These are phyloP conservation scores for Orthonyx spaldingii DNA, from an alignment of 2,113 vertebrate species.

Conservation along the genomic window DNA sequence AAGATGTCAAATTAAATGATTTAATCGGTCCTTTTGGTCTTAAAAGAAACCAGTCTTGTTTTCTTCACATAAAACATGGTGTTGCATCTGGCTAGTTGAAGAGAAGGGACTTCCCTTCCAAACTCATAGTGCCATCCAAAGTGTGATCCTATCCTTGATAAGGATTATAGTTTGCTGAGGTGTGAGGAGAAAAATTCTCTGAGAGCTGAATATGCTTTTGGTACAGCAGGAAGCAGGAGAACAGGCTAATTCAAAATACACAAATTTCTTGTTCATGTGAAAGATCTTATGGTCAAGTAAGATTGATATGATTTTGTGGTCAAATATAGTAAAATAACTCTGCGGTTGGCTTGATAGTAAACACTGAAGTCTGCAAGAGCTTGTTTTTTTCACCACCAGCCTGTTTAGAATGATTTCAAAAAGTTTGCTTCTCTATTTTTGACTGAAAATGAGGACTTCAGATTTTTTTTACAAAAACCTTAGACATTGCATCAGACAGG, in stretches of 20 bases:
- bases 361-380: background rate
- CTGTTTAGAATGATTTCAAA: background rate
- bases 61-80: background rate
- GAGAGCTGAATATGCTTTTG: background rate
- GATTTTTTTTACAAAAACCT: background rate
- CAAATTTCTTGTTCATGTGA: background rate
- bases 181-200: background rate
- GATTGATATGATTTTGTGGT: background rate
- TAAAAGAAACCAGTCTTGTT: background rate
- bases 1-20: background rate
- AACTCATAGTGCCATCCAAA: background rate
- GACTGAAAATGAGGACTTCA: background rate
- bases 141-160: background rate
- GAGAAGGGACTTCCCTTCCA: background rate
- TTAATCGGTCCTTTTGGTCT: background rate
- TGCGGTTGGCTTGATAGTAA: background rate
- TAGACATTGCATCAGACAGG: background rate
- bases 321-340: background rate
- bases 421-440: background rate
- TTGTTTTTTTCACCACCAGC: background rate
- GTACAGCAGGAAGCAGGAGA: background rate
- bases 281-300: background rate
- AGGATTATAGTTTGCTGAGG: background rate
- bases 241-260: background rate
- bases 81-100: background rate